Percentiles rank a stretch among this genome's conserved stretches.
phyloP scores from a whole-genome alignment of 2,113 vertebrate species.

The Talpa occidentalis region DNA sequence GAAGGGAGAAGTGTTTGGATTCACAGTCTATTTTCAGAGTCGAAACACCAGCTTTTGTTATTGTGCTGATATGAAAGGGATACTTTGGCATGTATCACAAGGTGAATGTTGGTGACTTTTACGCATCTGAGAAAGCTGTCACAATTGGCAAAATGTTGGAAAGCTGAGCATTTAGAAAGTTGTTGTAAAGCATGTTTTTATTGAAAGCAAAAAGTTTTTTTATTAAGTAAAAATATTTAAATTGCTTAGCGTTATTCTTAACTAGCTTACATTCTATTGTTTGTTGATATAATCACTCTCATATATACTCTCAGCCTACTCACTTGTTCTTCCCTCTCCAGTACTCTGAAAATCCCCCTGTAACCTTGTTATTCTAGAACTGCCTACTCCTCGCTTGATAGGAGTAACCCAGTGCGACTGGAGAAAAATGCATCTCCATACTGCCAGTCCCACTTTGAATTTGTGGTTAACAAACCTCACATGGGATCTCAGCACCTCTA shows the following conservation, averaged over 20 bases:
- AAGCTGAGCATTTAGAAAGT: slow-evolving; percentile 2
- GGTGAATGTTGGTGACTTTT: neutral
- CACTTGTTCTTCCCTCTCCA: neutral
- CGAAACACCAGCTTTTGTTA: neutral
- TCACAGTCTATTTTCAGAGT: neutral
- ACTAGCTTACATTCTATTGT: neutral
- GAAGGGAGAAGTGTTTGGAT: neutral
- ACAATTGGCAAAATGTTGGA: neutral
- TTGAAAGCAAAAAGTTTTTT: neutral
- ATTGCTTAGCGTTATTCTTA: neutral
- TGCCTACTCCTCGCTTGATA: neutral
- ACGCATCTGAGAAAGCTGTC: neutral
- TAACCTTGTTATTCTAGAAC: neutral
- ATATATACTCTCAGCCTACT: neutral
- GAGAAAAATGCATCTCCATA: neutral
- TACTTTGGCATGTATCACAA: neutral
- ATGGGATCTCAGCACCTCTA: neutral
- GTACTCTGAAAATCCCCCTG: neutral
- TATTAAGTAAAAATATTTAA: neutral
- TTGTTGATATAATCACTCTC: neutral
- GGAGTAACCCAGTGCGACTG: neutral
- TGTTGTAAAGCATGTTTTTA: neutral
- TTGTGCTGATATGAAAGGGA: neutral
- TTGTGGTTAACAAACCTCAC: neutral
- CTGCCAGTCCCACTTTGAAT: neutral